phyloP scores from a whole-genome alignment of 2,888 invertebrate species.

The Peribatodes rhomboidaria region DNA sequence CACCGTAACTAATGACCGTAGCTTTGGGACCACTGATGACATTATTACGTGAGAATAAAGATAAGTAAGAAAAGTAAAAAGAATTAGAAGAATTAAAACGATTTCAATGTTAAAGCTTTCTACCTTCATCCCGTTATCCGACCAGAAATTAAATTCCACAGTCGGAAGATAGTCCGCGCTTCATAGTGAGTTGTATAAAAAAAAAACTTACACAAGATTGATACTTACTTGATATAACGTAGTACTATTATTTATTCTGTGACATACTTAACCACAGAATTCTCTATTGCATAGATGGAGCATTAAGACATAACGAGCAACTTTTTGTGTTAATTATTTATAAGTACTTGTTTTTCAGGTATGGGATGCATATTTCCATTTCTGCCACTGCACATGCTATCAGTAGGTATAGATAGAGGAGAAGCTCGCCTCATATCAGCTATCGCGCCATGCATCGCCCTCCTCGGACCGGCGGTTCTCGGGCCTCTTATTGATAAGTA shows the following conservation, averaged over 20 bases:
- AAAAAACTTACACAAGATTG: no score
- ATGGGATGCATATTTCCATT: conserved; percentile 94
- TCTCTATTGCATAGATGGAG: no score
- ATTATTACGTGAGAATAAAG: conserved; percentile 9
- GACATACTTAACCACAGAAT: background rate
- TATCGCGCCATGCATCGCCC: conserved; percentile 92
- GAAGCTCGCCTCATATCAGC: conserved; percentile 93
- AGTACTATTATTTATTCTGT: no score
- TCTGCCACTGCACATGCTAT: conserved; percentile 92
- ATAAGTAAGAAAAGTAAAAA: background rate
- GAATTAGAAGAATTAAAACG: background rate
- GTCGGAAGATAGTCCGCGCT: background rate
- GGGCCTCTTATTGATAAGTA: conserved; percentile 93
- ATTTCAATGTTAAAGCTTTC: no score
- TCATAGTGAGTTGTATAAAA: no score
- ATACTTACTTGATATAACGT: no score
- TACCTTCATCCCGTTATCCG: background rate
- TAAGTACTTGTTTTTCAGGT: conserved; percentile 87
- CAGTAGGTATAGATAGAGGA: conserved; percentile 90
- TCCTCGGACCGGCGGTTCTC: conserved; percentile 91
- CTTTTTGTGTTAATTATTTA: no score
- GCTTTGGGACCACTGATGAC: conserved; percentile 29
- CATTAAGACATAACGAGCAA: no score
- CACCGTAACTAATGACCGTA: conserved; percentile 25
- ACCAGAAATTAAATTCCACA: background rate